Evolutionary conservation across 2,113 vertebrate species (phyloP).

Genomic region (Clarias batrachus): DNA sequence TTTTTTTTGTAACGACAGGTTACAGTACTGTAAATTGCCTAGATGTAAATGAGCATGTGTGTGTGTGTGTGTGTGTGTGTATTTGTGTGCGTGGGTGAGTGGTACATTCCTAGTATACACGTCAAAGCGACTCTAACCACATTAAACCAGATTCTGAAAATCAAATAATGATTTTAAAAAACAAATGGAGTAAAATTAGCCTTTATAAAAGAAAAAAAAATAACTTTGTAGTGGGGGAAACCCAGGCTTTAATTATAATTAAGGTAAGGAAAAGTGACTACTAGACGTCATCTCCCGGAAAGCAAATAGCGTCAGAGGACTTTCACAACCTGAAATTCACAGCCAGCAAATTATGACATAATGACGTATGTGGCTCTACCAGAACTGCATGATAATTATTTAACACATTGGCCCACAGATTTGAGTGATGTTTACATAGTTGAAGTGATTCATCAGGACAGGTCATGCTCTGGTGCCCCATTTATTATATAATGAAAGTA

Average conservation of each 20-base stretch:
- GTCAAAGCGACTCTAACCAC: not conserved
- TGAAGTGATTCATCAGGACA: not conserved
- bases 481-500: not conserved
- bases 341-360: not conserved
- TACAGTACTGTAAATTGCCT: not conserved
- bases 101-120: not conserved
- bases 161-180: not conserved
- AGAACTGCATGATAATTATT: not conserved
- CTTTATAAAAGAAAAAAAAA: not conserved
- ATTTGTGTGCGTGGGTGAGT: not conserved
- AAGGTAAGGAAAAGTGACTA: not conserved
- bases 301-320: not conserved
- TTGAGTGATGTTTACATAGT: conserved; percentile 2
- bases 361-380: not conserved
- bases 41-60: not conserved
- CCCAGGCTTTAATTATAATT: not conserved
- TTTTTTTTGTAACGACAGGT: not conserved
- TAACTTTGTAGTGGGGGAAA: not conserved
- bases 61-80: not conserved
- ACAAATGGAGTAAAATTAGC: not conserved
- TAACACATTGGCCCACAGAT: not conserved
- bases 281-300: not conserved
- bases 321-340: not conserved
- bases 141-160: not conserved
- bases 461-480: not conserved